Percentiles rank a stretch among this genome's conserved stretches.
phyloP scores from a whole-genome alignment of 23 tunicate genomes.

The Clavelina lepadiformis region DNA sequence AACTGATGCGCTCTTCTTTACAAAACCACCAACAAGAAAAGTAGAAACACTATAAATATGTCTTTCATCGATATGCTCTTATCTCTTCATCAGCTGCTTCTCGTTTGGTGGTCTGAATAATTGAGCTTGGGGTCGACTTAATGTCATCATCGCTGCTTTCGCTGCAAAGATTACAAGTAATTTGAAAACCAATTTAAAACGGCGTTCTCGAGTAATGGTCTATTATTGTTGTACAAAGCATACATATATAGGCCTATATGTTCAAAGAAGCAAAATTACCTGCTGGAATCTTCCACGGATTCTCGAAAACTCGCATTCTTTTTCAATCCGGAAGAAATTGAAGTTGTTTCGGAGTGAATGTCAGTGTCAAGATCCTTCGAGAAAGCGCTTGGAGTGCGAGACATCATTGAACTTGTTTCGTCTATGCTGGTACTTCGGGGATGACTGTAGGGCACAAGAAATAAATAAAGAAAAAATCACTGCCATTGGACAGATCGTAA shows the following conservation, averaged over 20 bases:
- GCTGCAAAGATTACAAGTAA: constrained; percentile 11
- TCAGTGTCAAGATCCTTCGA: constrained; percentile 50
- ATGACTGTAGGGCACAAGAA: constrained; percentile 30
- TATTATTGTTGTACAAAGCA: too few species aligned
- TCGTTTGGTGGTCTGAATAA: constrained; percentile 8
- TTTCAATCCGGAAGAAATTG: constrained; percentile 23
- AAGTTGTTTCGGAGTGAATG: constrained; percentile 44
- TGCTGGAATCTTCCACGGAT: constrained; percentile 12
- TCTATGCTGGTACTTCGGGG: constrained; percentile 83
- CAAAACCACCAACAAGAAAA: too few species aligned
- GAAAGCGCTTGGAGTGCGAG: constrained; percentile 39
- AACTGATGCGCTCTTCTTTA: too few species aligned
- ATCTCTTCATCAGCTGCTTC: constrained; percentile 19
- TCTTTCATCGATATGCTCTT: constrained; percentile 28
- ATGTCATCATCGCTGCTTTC: constrained; percentile 21
- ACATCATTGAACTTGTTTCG: constrained; percentile 40
- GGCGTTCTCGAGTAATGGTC: too few species aligned
- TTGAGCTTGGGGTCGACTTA: constrained; percentile 25
- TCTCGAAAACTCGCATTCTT: constrained; percentile 50
- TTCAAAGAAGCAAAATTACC: not conserved
- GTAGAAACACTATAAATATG: not conserved
- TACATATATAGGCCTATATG: too few species aligned
- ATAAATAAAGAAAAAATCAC: not conserved
- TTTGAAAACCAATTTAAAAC: not conserved
- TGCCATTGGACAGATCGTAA: too few species aligned